phyloP scores from a whole-genome alignment of 2,797 vertebrate genomes.

The Chaetodon trifasciatus region DNA sequence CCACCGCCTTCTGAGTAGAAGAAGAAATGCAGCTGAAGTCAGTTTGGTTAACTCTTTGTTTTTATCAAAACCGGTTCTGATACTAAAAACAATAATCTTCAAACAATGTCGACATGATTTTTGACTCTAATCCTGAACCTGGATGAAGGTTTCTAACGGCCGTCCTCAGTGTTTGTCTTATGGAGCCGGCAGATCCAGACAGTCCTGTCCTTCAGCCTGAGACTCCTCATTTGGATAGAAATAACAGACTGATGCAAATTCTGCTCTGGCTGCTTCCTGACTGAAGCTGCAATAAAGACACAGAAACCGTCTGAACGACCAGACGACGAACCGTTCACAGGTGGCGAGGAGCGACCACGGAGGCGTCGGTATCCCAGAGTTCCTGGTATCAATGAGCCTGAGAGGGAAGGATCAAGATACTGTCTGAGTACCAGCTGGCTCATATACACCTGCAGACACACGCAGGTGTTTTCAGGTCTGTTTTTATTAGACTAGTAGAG shows the following conservation, averaged over 20 bases:
- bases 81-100: too few species aligned
- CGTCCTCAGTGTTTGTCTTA: not conserved
- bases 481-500: too few species aligned
- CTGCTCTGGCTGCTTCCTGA: not conserved
- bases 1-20: too few species aligned
- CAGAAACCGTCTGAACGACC: not conserved
- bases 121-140: not conserved
- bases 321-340: not conserved
- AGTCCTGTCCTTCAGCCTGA: not conserved
- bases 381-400: not conserved
- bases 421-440: not conserved
- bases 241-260: conserved; percentile 13
- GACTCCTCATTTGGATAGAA: not conserved
- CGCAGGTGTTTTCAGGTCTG: too few species aligned
- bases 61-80: too few species aligned
- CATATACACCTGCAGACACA: not conserved
- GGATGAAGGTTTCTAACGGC: too few species aligned
- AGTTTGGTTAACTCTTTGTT: too few species aligned
- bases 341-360: not conserved
- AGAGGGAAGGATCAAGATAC: not conserved
- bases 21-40: too few species aligned
- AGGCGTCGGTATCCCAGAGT: not conserved
- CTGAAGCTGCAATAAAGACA: not conserved
- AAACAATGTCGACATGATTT: not conserved
- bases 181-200: not conserved